Evolutionary conservation across 2,888 invertebrate genomes (phyloP).

Genomic region (Mythimna pallens): DNA sequence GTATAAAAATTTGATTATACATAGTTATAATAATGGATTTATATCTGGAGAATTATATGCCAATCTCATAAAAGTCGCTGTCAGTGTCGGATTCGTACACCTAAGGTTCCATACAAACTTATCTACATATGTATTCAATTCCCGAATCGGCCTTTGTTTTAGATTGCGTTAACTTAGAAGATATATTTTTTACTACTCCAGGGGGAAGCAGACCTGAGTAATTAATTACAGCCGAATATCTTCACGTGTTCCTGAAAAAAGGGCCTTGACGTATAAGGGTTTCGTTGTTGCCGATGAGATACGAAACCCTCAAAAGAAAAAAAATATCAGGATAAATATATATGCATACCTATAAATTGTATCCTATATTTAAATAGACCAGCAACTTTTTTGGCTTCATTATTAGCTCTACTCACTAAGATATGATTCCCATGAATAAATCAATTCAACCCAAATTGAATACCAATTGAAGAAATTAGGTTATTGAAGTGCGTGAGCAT

Average conservation of each 20-base stretch:
- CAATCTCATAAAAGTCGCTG: background rate
- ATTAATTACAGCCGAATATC: no score
- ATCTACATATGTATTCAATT: no score
- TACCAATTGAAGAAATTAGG: conserved; percentile 59
- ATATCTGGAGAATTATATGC: background rate
- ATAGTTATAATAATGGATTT: background rate
- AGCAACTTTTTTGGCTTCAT: background rate
- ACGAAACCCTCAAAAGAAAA: no score
- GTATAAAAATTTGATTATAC: background rate
- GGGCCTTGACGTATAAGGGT: no score
- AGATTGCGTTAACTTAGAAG: no score
- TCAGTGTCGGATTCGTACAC: no score
- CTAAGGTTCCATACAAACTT: no score
- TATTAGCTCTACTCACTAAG: background rate
- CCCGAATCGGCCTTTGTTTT: no score
- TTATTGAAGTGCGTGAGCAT: conserved; percentile 42
- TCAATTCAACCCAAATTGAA: conserved; percentile 55
- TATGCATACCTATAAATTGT: background rate
- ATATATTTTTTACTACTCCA: no score
- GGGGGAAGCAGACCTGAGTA: no score
- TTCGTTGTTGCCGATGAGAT: no score
- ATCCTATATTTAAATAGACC: background rate
- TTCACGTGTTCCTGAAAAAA: no score
- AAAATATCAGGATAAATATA: background rate
- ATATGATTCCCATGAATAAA: conserved; percentile 40